Base-by-base conservation (phyloP, 2,113 vertebrate genomes). In the Passer domesticus region DNA sequence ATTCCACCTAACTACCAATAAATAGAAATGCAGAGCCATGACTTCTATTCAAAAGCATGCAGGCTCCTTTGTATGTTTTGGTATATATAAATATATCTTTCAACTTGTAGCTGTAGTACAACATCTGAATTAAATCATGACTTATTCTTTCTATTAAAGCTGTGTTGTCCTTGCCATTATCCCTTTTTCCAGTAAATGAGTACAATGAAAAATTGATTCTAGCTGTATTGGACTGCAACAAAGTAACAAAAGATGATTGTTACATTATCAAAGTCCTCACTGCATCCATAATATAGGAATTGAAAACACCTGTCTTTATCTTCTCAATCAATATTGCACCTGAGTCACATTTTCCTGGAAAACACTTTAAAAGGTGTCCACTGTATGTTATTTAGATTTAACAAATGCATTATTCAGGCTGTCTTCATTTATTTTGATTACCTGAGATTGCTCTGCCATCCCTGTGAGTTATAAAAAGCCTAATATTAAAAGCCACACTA, bases 371-470 rank as follows among this genome's bases (percentile, higher is more conserved):
- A 85, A 95, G 72, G 95, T 96, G 85, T 96, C 96, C 91, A 91
- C 95, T 94, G 82, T 89, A 91, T 93, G 87, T 95, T 97, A 97
- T 94, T 97, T 96, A 96, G 83, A 94, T 96, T 96, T 97, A 97
- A 91, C 92, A 95, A 96, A 97, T 95, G 95, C 89, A 95, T 98
- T 96, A 96, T 97, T 96, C 84, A 87, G 90, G 59, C 72, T 95
- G 87, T 95, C 96, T 97, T 95, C 94, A 91, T 97, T 94, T 96
- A 92, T 96, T 97, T 96, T 96, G 96, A 96, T 97, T 94, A 95
- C 92, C 85, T 67, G 88, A 96, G 92, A 84, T 88, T 97, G 90
- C 90, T 94, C 94, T 94, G 92, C 96, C 66, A 77, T 91, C 94
- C 75, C 69, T 69, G 91, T 80, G 95, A 97, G 95, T 97, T 92